Conservation (phyloP, 2,113 vertebrate species). For the Myotis yumanensis region DNA sequence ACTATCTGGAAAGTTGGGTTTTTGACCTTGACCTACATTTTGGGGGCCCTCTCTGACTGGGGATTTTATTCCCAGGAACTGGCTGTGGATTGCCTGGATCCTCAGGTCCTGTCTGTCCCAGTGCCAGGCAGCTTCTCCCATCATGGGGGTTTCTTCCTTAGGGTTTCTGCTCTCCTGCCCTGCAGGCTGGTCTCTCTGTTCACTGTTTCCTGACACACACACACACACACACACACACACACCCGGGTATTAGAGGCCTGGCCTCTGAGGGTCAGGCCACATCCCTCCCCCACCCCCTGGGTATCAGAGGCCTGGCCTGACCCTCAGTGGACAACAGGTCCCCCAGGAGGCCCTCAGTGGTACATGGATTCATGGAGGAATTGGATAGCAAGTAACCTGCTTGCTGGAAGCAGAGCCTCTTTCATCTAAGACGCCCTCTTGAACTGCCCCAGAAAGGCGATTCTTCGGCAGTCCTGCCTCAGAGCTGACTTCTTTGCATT, state of each 20-base stretch:
- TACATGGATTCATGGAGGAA: background rate
- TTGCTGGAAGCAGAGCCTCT: background rate
- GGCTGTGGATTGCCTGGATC: background rate
- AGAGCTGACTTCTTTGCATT: background rate
- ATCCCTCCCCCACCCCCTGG: no score
- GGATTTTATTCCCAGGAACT: background rate
- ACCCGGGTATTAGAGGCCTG: no score
- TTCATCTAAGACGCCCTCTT: background rate
- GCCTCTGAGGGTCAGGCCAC: no score
- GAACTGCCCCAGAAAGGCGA: background rate
- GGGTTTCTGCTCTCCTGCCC: background rate
- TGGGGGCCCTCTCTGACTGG: background rate
- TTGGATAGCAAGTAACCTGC: no score
- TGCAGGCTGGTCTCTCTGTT: background rate
- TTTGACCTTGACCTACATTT: background rate
- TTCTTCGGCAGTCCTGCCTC: background rate
- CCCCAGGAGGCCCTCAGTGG: background rate
- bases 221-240: no score
- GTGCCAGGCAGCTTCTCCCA: no score
- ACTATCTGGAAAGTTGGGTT: background rate
- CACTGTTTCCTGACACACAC: background rate
- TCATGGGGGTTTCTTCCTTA: background rate
- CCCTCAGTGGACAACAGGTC: background rate
- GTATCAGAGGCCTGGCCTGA: background rate
- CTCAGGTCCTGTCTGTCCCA: background rate